phyloP scores from a whole-genome alignment of 1,140 invertebrate species.

The Colletes latitarsis region DNA sequence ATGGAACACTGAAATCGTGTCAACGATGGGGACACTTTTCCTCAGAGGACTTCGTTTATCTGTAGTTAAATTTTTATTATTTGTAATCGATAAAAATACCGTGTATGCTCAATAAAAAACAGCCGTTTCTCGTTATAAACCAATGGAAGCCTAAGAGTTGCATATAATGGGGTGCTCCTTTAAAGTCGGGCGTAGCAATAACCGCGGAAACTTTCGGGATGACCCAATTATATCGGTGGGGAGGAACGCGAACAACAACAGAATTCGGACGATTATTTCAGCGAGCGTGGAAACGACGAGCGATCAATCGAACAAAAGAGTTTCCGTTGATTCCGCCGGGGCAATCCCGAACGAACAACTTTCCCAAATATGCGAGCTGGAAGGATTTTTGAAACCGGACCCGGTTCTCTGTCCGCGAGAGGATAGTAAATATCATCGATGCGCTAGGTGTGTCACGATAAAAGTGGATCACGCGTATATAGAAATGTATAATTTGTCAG shows the following conservation, averaged over 20 bases:
- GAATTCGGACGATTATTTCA: neutral
- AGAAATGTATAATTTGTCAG: constrained; percentile 42
- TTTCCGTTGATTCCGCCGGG: constrained; percentile 13
- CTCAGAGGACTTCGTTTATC: too few relatives aligned
- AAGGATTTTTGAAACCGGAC: constrained; percentile 16
- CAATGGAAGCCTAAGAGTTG: too few relatives aligned
- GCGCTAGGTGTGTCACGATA: neutral
- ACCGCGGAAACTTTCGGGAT: neutral
- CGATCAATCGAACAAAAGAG: constrained; percentile 14
- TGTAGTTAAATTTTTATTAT: too few relatives aligned
- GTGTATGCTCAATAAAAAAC: too few relatives aligned
- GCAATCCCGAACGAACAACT: neutral
- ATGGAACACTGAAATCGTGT: too few relatives aligned
- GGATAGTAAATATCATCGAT: constrained; percentile 27
- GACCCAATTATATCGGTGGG: neutral
- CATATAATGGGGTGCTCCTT: too few relatives aligned
- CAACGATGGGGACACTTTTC: too few relatives aligned
- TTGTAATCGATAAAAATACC: too few relatives aligned
- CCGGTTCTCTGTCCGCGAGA: neutral
- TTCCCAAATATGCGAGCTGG: neutral
- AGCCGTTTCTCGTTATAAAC: too few relatives aligned
- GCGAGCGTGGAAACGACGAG: neutral
- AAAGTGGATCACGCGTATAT: constrained; percentile 22
- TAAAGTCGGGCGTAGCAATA: neutral
- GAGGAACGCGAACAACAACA: neutral